phyloP scores from a whole-genome alignment of 1,140 invertebrate species.

The Anastatus disparis region DNA sequence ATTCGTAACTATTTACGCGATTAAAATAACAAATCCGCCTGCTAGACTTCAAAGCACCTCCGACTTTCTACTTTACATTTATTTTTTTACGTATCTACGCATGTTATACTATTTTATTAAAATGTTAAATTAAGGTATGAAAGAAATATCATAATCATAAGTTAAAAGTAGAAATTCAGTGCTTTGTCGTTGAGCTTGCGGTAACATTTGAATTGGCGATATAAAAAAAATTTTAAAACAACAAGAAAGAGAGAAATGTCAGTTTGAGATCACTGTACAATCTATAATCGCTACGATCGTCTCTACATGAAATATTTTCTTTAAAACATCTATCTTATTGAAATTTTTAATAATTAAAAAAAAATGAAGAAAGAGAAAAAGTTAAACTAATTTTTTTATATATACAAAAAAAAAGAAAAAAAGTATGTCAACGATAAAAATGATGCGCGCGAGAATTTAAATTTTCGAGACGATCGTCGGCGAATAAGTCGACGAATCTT shows the following conservation, averaged over 20 bases:
- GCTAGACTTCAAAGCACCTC: slow-evolving; percentile 26
- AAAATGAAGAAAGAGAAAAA: slow-evolving; percentile 29
- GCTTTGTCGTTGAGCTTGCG: slow-evolving; percentile 46
- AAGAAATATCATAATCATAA: not conserved
- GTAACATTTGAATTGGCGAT: slow-evolving; percentile 54
- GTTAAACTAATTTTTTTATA: slow-evolving; percentile 10
- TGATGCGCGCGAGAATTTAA: slow-evolving; percentile 37
- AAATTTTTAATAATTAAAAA: slow-evolving; percentile 3
- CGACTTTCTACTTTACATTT: slow-evolving; percentile 24
- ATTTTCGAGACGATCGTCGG: slow-evolving; percentile 42
- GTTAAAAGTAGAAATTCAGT: slow-evolving; percentile 26
- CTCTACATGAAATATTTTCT: slow-evolving; percentile 31
- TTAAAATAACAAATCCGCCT: slow-evolving; percentile 26
- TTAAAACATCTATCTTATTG: no score
- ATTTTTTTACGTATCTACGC: not conserved
- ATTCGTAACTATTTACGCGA: slow-evolving; percentile 42
- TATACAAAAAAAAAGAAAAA: not conserved
- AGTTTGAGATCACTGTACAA: slow-evolving; percentile 66
- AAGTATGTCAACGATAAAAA: slow-evolving; percentile 39
- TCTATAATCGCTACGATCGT: slow-evolving; percentile 51
- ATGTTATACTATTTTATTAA: not conserved
- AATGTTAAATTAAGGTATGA: not conserved
- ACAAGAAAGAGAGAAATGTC: slow-evolving; percentile 53
- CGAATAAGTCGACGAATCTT: slow-evolving; percentile 51
- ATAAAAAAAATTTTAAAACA: no score